Evolutionary conservation across 2,888 invertebrate species (phyloP), one percentile per base, ranked within the genome.

Genomic region (Rhopalosiphum nymphaeae): DNA sequence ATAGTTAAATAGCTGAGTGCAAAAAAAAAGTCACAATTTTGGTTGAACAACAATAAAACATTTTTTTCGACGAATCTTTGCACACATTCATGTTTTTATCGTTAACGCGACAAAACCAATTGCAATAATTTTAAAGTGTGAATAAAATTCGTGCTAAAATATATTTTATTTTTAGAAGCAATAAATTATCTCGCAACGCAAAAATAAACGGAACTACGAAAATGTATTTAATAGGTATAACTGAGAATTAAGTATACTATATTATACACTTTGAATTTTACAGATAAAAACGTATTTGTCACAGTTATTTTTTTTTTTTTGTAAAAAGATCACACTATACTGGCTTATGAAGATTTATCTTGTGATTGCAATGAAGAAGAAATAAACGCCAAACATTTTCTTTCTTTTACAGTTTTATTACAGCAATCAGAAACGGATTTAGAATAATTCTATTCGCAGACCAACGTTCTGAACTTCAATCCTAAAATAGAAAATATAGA

Each of bases 121-220:
- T 36, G 21, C 36, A 7, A 21, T 78, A 7, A 21, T 42, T 78
- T 36, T 36, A 21, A 21, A 36, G 16, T 5, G 16, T n/a, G 67
- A 78, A 21, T 42, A 78, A 78, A 36, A 42, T 21, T 78, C 21
- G 2, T 78, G 78, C 21, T 57, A 89, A 89, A 44, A 29, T 29
- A 26, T 89, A 36, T 53, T 67, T 78, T 91, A 91, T 78, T 91
- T 78, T 91, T 53, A 91, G 42, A 89, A 36, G 26, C 56, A 56
- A 90, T 90, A 90, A 90, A 90, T 67, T 90, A 67, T 67, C 21
- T 36, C 25, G 21, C 25, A 4, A 67, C 21, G 21, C 25, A 26
- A 90, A 90, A 89, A 57, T 57, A 88, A 53, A 89, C 42, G 42
- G 57, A 89, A 29, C 3, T 53, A 78, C 78, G 36, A 29, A 89